phyloP scores from a whole-genome alignment of 1,140 invertebrate genomes.

The Agrilus planipennis region DNA sequence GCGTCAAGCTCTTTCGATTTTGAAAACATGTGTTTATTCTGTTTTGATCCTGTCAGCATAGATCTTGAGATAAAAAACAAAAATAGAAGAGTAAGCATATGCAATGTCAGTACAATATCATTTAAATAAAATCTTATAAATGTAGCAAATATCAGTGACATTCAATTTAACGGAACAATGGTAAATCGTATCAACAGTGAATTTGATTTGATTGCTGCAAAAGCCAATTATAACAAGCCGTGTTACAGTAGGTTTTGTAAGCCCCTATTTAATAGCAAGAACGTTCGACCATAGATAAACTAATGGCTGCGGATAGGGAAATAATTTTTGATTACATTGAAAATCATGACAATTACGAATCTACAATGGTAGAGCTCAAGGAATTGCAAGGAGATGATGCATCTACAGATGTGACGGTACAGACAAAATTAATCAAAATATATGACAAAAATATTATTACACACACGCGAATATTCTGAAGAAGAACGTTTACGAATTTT shows the following conservation, averaged over 20 bases:
- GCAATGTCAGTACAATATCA: no score
- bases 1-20: no score
- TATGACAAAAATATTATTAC: slow-evolving; percentile 28
- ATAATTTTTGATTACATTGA: slow-evolving; percentile 30
- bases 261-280: slow-evolving; percentile 18
- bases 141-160: no score
- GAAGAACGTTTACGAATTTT: slow-evolving; percentile 1
- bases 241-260: slow-evolving; percentile 27
- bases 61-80: no score
- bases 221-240: slow-evolving; percentile 28
- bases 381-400: slow-evolving; percentile 5
- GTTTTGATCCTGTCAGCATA: no score
- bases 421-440: slow-evolving; percentile 22
- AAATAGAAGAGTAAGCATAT: no score
- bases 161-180: no score
- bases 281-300: slow-evolving; percentile 20
- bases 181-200: slow-evolving; percentile 25
- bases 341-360: slow-evolving; percentile 24
- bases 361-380: slow-evolving; percentile 1
- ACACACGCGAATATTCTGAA: slow-evolving; percentile 16
- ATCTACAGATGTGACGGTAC: slow-evolving; percentile 25
- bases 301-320: slow-evolving; percentile 25
- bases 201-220: slow-evolving; percentile 27
- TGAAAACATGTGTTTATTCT: no score
- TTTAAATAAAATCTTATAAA: no score